phyloP scores from a whole-genome alignment of 2,113 vertebrate genomes.

The Henicopernis longicauda region DNA sequence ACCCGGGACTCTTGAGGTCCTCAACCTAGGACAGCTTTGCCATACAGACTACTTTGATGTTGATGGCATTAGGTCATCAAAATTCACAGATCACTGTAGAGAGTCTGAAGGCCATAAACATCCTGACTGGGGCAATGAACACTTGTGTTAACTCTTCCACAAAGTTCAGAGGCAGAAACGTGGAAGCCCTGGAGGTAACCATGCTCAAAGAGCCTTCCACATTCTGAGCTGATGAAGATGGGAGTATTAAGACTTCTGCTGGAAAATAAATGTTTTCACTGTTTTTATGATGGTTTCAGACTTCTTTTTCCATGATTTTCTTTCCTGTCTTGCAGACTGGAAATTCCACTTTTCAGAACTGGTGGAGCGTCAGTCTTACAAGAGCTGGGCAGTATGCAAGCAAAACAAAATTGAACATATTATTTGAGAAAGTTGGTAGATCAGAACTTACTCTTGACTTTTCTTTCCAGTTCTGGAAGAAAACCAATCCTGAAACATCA shows the following conservation, averaged over 20 bases:
- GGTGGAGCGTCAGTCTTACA: background rate
- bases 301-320: background rate
- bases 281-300: background rate
- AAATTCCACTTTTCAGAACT: background rate
- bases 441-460: background rate
- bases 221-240: background rate
- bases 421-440: background rate
- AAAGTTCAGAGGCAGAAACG: background rate
- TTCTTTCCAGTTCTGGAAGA: background rate
- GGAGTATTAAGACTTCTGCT: background rate
- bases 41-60: background rate
- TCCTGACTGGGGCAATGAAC: background rate
- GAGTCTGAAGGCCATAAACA: background rate
- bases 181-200: background rate
- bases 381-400: background rate
- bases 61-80: background rate
- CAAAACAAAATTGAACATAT: background rate
- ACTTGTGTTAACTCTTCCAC: background rate
- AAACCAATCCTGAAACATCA: background rate
- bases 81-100: background rate
- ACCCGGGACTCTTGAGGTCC: background rate
- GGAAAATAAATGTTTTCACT: background rate
- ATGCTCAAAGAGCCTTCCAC: background rate
- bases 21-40: background rate
- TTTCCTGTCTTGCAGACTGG: background rate